phyloP scores from a whole-genome alignment of 2,797 vertebrate species.

The Phataginus tricuspis region DNA sequence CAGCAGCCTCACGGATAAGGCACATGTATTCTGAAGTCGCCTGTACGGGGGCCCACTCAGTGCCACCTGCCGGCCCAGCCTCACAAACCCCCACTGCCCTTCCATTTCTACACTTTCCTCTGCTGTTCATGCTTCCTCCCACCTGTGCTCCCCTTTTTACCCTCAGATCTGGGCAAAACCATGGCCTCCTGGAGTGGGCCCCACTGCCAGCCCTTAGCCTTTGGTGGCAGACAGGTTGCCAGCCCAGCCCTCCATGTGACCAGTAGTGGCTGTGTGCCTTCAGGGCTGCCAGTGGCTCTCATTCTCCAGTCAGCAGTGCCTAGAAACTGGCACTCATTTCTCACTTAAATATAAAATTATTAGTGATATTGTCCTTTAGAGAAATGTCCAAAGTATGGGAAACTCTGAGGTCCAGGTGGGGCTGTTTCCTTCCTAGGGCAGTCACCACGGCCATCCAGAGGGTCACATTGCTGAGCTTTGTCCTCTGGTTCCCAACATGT shows the following conservation, averaged over 20 bases:
- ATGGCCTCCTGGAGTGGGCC: neutral
- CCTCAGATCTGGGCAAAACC: neutral
- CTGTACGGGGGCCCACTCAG: fast-evolving
- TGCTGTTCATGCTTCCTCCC: neutral
- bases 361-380: neutral
- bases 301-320: neutral
- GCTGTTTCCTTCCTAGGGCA: neutral
- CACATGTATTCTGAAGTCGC: neutral
- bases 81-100: neutral
- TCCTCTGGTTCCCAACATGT: neutral
- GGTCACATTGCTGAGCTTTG: neutral
- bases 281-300: neutral
- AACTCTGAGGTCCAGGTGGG: neutral
- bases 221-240: neutral
- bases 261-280: neutral
- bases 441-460: neutral
- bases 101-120: neutral
- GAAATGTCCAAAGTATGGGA: neutral
- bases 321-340: neutral
- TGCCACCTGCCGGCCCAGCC: fast-evolving
- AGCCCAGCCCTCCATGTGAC: neutral
- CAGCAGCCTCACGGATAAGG: too few relatives aligned
- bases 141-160: neutral
- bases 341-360: neutral
- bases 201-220: neutral